Evolutionary conservation across 2,888 invertebrate species (phyloP).

Genomic region (Idaea biselata): DNA sequence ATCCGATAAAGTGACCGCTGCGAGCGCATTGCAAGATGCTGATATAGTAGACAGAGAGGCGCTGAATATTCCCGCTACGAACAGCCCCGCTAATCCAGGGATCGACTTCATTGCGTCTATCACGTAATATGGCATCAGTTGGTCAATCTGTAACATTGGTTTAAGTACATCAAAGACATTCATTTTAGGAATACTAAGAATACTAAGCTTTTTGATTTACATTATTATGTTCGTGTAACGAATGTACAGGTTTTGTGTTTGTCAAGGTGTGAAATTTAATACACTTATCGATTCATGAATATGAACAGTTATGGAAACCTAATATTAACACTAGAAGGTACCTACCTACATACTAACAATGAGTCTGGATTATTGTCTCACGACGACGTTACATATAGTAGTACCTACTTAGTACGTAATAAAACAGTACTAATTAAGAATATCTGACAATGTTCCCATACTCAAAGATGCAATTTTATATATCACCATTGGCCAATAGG

Average conservation of each 20-base stretch:
- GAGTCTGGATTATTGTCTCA: too few species aligned
- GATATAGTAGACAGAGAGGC: constrained; percentile 95
- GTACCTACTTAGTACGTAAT: too few species aligned
- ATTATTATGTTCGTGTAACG: too few species aligned
- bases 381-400: too few species aligned
- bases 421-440: too few species aligned
- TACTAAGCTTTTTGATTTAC: background rate
- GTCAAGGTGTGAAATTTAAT: constrained; percentile 13
- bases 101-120: constrained; percentile 83
- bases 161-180: constrained; percentile 6
- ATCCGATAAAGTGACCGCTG: constrained; percentile 94
- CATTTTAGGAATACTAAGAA: background rate
- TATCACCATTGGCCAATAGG: too few species aligned
- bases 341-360: too few species aligned
- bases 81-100: constrained; percentile 92
- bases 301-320: too few species aligned
- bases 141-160: constrained; percentile 78
- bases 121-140: constrained; percentile 89
- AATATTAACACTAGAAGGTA: too few species aligned
- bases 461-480: too few species aligned
- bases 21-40: constrained; percentile 92
- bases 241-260: too few species aligned
- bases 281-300: background rate
- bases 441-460: too few species aligned
- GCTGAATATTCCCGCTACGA: constrained; percentile 94